These are phyloP conservation scores for Dimorphilus gyrociliatus DNA, from an alignment of 2,888 invertebrate genomes.

Conservation along the genomic window DNA sequence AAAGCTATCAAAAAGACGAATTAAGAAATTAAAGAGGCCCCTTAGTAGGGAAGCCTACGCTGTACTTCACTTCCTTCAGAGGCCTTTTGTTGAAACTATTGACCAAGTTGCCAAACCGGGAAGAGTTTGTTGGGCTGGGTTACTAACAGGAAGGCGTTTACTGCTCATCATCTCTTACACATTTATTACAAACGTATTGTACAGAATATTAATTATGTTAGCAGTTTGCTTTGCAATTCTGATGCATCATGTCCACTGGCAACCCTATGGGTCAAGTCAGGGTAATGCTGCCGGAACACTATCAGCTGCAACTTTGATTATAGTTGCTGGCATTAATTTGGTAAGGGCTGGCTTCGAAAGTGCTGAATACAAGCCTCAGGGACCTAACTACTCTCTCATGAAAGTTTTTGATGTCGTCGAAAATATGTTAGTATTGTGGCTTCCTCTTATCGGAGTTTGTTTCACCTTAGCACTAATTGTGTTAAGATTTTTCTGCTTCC, in stretches of 20 bases:
- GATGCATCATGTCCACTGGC: slow-evolving; percentile 12
- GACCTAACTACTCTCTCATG: slow-evolving; percentile 12
- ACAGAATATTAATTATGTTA: slow-evolving; percentile 12
- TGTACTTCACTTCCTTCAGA: slow-evolving; percentile 5
- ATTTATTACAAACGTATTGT: slow-evolving; percentile 12
- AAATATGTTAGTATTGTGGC: slow-evolving; percentile 11
- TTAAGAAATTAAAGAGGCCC: neutral
- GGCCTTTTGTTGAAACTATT: no score
- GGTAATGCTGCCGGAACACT: slow-evolving; percentile 13
- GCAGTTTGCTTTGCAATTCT: slow-evolving; percentile 11
- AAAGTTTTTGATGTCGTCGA: slow-evolving; percentile 11
- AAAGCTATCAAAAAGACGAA: neutral
- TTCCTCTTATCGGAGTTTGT: slow-evolving; percentile 7
- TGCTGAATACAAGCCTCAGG: slow-evolving; percentile 13
- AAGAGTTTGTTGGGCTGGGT: slow-evolving; percentile 12
- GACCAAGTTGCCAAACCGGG: no score
- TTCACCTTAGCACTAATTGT: slow-evolving; percentile 1
- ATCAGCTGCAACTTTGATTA: slow-evolving; percentile 11
- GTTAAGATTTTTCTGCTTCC: no score
- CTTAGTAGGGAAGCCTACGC: slow-evolving; percentile 4
- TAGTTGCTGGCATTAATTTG: slow-evolving; percentile 11
- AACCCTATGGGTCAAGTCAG: slow-evolving; percentile 11
- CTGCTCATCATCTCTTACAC: slow-evolving; percentile 11
- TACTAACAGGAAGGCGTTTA: slow-evolving; percentile 11
- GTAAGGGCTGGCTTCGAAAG: slow-evolving; percentile 13